Conservation (phyloP, 2,888 invertebrate species). For the Sinopyrophorus schimmeli region DNA sequence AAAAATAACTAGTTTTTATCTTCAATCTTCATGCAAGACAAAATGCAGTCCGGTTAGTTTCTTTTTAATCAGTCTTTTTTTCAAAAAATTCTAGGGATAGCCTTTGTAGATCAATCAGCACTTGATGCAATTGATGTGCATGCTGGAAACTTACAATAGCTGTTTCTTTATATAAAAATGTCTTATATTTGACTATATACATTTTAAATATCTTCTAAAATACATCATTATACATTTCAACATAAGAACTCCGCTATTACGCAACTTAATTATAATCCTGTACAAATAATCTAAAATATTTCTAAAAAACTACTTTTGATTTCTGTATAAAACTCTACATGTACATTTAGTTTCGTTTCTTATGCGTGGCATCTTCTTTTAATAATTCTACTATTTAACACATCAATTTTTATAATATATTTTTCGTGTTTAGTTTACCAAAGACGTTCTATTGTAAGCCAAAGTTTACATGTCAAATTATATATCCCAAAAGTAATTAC, state of each 20-base stretch:
- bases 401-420: conserved; percentile 26
- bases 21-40: too few species aligned
- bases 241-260: conserved; percentile 49
- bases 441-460: too few species aligned
- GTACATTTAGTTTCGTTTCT: conserved; percentile 34
- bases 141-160: too few species aligned
- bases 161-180: conserved; percentile 36
- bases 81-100: too few species aligned
- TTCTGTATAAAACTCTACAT: conserved; percentile 57
- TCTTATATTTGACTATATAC: conserved; percentile 53
- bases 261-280: conserved; percentile 46
- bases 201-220: conserved; percentile 50
- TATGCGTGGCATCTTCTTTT: conserved; percentile 28
- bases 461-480: too few species aligned
- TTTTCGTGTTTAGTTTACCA: too few species aligned
- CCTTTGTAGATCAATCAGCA: too few species aligned
- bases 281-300: conserved; percentile 50
- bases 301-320: conserved; percentile 58
- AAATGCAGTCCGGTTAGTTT: too few species aligned
- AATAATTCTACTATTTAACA: conserved; percentile 22
- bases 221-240: conserved; percentile 53
- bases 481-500: too few species aligned
- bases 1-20: too few species aligned
- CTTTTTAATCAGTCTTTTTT: too few species aligned
- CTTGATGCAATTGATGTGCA: too few species aligned